Evolutionary conservation across 2,113 vertebrate species (phyloP).

Genomic region (Emydocephalus ijimae): DNA sequence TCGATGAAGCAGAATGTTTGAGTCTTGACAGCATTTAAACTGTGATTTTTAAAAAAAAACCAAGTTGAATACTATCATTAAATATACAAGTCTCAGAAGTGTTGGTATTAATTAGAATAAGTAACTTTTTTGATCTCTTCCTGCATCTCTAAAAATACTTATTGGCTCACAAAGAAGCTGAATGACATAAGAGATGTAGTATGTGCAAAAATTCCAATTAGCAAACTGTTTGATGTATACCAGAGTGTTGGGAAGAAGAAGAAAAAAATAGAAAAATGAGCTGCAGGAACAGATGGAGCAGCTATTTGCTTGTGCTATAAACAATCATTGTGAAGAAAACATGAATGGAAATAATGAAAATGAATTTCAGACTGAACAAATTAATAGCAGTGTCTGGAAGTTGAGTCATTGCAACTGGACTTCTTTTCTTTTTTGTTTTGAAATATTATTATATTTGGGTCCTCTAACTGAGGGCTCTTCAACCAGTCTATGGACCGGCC

Average conservation of each 20-base stretch:
- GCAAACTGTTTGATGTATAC: slow-evolving; percentile 31
- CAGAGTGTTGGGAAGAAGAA: slow-evolving; percentile 35
- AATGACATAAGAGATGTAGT: not conserved
- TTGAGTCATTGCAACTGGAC: not conserved
- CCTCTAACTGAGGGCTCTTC: not conserved
- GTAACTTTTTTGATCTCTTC: not conserved
- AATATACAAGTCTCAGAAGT: not conserved
- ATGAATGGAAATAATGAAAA: slow-evolving; percentile 9
- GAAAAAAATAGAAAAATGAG: slow-evolving; percentile 46
- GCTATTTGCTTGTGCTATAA: slow-evolving; percentile 44
- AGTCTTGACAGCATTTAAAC: slow-evolving; percentile 17
- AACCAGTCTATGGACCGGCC: too few species aligned
- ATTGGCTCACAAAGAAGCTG: not conserved
- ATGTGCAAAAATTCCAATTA: slow-evolving; percentile 46
- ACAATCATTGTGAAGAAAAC: slow-evolving; percentile 32
- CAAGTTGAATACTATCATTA: slow-evolving; percentile 4
- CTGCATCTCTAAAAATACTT: slow-evolving; percentile 1
- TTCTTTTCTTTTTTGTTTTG: not conserved
- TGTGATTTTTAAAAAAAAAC: not conserved
- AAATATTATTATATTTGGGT: not conserved
- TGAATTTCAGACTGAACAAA: not conserved
- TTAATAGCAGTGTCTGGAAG: not conserved
- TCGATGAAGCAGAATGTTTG: not conserved
- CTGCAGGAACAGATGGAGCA: slow-evolving; percentile 36
- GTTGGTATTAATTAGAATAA: not conserved